Evolutionary conservation across 2,113 vertebrate genomes (phyloP).

Genomic region (Lycocorax pyrrhopterus): DNA sequence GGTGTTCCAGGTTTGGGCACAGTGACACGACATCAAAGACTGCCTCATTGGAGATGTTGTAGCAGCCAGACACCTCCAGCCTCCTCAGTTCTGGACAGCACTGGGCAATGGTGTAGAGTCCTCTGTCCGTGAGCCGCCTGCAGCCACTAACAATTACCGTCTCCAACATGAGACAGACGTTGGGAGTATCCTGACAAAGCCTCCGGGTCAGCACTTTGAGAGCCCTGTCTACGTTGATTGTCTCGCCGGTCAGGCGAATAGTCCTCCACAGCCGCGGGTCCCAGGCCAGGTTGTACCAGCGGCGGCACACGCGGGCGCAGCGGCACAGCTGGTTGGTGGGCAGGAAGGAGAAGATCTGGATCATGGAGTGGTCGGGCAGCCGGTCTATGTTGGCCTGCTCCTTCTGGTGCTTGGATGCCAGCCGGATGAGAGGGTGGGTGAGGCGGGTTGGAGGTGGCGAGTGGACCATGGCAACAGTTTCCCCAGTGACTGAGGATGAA

Average conservation of each 20-base stretch:
- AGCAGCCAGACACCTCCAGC: slow-evolving; percentile 91
- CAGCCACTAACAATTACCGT: slow-evolving; percentile 89
- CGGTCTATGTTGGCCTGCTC: slow-evolving; percentile 82
- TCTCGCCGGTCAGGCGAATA: slow-evolving; percentile 88
- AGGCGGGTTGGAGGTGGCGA: slow-evolving; percentile 80
- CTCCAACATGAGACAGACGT: slow-evolving; percentile 96
- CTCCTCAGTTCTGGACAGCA: slow-evolving; percentile 92
- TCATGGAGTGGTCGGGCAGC: slow-evolving; percentile 85
- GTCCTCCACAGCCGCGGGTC: slow-evolving; percentile 92
- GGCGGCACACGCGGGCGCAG: slow-evolving; percentile 89
- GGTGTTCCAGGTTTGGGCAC: slow-evolving; percentile 93
- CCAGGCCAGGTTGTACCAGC: slow-evolving; percentile 98
- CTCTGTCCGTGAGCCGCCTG: slow-evolving; percentile 93
- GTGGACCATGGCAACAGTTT: slow-evolving; percentile 94
- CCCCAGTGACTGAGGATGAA: slow-evolving; percentile 85
- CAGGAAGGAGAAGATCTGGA: slow-evolving; percentile 90
- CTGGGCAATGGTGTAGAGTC: slow-evolving; percentile 91
- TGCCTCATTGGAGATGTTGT: slow-evolving; percentile 93
- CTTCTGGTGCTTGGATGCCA: slow-evolving; percentile 79
- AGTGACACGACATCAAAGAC: slow-evolving; percentile 94
- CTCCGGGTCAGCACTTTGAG: slow-evolving; percentile 91
- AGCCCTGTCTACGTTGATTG: slow-evolving; percentile 91
- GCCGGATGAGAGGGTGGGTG: slow-evolving; percentile 79
- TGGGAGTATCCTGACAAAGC: slow-evolving; percentile 96
- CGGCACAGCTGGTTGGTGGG: slow-evolving; percentile 96